Percentiles rank a stretch among this genome's conserved stretches.
Conservation (phyloP, 2,113 vertebrate genomes). For the Chloroceryle aenea region DNA sequence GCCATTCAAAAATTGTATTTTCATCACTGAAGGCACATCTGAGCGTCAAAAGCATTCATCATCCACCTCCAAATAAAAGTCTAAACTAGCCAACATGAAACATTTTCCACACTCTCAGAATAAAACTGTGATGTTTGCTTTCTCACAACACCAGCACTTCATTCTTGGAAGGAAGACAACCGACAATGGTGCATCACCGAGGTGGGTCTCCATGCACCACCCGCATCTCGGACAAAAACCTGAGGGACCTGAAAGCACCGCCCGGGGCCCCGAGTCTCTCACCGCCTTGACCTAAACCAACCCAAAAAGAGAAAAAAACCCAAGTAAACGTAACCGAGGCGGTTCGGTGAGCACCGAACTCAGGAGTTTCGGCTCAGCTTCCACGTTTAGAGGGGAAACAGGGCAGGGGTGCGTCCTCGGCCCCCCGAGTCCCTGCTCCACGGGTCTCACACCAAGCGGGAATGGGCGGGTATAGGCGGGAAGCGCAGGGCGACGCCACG, state of each 20-base stretch:
- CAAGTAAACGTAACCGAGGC: fast-evolving
- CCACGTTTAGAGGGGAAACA: fast-evolving
- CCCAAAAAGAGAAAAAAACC: not conserved
- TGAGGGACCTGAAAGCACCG: fast-evolving
- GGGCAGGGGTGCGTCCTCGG: fast-evolving
- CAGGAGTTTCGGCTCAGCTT: fast-evolving
- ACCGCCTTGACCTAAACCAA: not conserved
- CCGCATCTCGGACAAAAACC: fast-evolving
- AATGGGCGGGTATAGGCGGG: fast-evolving
- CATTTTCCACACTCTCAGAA: not conserved
- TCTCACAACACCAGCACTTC: fast-evolving
- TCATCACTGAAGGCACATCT: not conserved
- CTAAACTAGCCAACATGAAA: fast-evolving
- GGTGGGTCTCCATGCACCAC: fast-evolving
- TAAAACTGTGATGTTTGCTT: fast-evolving
- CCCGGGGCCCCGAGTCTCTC: fast-evolving
- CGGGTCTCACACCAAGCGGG: not conserved
- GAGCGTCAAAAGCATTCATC: not conserved
- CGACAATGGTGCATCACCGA: fast-evolving
- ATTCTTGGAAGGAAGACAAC: fast-evolving
- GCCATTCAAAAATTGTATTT: fast-evolving
- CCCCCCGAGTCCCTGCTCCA: too few relatives aligned
- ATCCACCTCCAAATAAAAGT: fast-evolving
- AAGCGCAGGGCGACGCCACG: too few relatives aligned
- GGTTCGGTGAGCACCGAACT: fast-evolving